These are phyloP conservation scores for Tetragnatha montana DNA, from an alignment of 2,888 invertebrate genomes.

Conservation along the genomic window DNA sequence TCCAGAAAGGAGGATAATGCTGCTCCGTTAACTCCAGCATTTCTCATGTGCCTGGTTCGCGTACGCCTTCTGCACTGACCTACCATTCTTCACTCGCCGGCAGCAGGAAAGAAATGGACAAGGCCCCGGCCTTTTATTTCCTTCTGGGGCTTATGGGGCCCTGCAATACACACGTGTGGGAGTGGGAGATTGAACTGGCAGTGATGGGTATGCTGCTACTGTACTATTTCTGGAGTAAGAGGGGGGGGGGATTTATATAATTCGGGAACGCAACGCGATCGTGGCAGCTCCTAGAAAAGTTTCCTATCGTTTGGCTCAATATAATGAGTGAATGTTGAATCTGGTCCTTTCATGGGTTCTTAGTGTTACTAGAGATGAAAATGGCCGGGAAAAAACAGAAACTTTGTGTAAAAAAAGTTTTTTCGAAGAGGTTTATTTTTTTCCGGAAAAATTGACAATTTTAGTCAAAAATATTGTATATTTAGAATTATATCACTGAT, in stretches of 20 bases:
- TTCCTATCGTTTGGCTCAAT: too few relatives aligned
- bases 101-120: constrained; percentile 17
- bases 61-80: constrained; percentile 32
- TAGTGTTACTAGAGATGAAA: too few relatives aligned
- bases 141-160: constrained; percentile 13
- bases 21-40: constrained; percentile 52
- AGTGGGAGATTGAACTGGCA: constrained; percentile 23
- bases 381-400: too few relatives aligned
- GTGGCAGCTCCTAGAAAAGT: too few relatives aligned
- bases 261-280: too few relatives aligned
- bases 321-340: too few relatives aligned
- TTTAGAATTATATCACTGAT: too few relatives aligned
- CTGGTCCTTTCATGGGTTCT: too few relatives aligned
- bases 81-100: neutral
- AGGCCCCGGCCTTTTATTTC: neutral
- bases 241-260: neutral
- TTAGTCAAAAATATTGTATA: too few relatives aligned
- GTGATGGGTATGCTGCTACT: neutral
- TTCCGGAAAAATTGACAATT: too few relatives aligned
- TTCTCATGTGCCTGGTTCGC: constrained; percentile 59
- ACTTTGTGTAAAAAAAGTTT: too few relatives aligned
- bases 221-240: neutral
- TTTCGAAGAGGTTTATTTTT: too few relatives aligned
- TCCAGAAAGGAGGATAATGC: constrained; percentile 25
- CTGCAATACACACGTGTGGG: constrained; percentile 34